phyloP scores from a whole-genome alignment of 1,140 invertebrate genomes.

The Lepidurus apus region DNA sequence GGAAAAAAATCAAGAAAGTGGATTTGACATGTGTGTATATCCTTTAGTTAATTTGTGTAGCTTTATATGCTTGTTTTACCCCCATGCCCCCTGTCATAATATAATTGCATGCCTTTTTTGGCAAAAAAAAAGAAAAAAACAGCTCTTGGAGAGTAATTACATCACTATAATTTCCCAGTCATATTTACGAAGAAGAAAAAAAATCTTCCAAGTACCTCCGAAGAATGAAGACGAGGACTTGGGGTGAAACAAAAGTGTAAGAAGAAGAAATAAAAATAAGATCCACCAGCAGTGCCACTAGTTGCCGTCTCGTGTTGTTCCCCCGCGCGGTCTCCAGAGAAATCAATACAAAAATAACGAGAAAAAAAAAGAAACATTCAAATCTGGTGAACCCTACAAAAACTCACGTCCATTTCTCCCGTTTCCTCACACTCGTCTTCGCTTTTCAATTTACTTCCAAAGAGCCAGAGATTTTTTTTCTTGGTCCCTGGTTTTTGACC shows the following conservation, averaged over 20 bases:
- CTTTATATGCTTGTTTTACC: neutral
- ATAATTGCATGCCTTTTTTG: neutral
- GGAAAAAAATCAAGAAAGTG: neutral
- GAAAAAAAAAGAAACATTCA: constrained; percentile 16
- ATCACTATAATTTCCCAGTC: constrained; percentile 17
- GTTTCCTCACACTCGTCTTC: neutral
- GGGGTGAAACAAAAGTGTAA: neutral
- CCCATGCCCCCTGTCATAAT: neutral
- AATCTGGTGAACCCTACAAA: constrained; percentile 22
- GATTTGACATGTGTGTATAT: neutral
- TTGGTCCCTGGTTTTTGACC: neutral
- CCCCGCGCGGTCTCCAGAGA: neutral
- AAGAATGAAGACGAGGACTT: neutral
- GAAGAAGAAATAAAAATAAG: neutral
- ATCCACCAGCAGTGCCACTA: constrained; percentile 8
- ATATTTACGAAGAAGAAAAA: neutral
- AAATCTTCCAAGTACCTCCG: neutral
- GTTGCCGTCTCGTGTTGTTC: constrained; percentile 7
- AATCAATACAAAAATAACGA: constrained; percentile 22
- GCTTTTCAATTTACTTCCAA: constrained; percentile 6
- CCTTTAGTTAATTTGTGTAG: constrained; percentile 15
- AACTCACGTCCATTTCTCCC: neutral
- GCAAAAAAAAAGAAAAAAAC: neutral
- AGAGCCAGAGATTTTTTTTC: neutral
- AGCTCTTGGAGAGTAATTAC: neutral